Conservation (phyloP, 92 coral and sea anemone genomes). For the Zoanthus gigantus region DNA sequence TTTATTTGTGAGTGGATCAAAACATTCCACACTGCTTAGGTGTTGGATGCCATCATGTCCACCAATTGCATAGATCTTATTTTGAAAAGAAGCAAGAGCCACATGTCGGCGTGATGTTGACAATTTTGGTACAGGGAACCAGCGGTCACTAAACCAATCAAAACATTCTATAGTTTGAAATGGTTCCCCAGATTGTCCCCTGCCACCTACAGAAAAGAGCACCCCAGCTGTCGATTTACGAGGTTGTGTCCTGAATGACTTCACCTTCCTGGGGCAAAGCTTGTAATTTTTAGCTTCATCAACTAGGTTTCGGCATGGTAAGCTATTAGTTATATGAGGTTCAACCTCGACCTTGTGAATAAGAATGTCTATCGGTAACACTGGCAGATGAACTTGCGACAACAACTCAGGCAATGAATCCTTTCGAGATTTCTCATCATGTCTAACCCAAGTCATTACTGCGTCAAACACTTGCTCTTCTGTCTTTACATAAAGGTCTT, state of each 20-base stretch:
- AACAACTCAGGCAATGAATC: constrained; percentile 74
- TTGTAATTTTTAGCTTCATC: constrained; percentile 97
- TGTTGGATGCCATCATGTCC: constrained; percentile 97
- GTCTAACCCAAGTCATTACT: constrained; percentile 82
- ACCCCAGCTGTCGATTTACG: constrained; percentile 86
- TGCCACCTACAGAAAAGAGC: constrained; percentile 95
- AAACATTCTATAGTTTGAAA: constrained; percentile 92
- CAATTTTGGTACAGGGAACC: constrained; percentile 87
- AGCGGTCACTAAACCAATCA: constrained; percentile 90
- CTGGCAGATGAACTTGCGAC: constrained; percentile 82
- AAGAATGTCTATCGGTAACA: constrained; percentile 75
- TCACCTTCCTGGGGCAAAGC: constrained; percentile 76
- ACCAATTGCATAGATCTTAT: constrained; percentile 95
- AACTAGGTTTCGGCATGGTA: constrained; percentile 83
- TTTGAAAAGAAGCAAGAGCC: constrained; percentile 86
- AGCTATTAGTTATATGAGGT: constrained; percentile 61
- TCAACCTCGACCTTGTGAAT: constrained; percentile 80
- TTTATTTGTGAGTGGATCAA: constrained; percentile 81
- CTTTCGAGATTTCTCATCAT: constrained; percentile 70
- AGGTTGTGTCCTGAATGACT: constrained; percentile 84
- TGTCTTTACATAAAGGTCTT: constrained; percentile 74
- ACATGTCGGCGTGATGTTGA: constrained; percentile 95
- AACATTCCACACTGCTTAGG: constrained; percentile 92
- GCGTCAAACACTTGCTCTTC: constrained; percentile 96
- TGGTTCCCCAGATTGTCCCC: constrained; percentile 98